Evolutionary conservation across 2,888 invertebrate species (phyloP), one percentile per base, ranked within the genome.

Genomic region (Lomographa bimaculata): DNA sequence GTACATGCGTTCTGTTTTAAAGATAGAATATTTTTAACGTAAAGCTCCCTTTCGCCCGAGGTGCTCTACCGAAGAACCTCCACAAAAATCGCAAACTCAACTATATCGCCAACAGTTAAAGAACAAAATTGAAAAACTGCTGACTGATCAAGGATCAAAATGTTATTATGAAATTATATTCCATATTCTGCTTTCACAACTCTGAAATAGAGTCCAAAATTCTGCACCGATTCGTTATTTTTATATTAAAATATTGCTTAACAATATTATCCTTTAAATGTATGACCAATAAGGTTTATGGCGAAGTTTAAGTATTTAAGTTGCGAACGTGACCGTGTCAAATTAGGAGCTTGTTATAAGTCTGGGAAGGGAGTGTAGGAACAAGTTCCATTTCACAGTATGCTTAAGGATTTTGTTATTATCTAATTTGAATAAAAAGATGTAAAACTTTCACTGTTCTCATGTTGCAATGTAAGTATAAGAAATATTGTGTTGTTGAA

Each of bases 11-110:
- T 68, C 63, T 59, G 57, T 63, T 62, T 65, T 66, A 62, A 61
- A 68, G 57, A 67, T 68, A 66, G 65, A 68, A 67, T 63, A 64
- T 68, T 65, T 67, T 65, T 60, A 67, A 67, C 64, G 63, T 61
- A 53, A 50, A 37, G 53, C 52, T 50, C 38, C 36, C 49, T 46
- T 33, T 40, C 18, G 57, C 64, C 58, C 26, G 55, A 48, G 70
- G 69, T 54, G 48, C 33, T 40, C 12, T 44, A 55, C 49, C 39
- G 30, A 34, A 11, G 1, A 12, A 14, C 7, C 10, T 10, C 5
- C 10, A 24, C 7, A 14, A 3, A 34, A 24, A 30, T n/a, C n/a
- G 6, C 3, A 37, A 19, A 41, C 7, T 16, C 10, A 9, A 30
- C 49, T 37, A 26, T 42, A 28, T 7, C 14, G 14, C 14, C 4